Base-by-base conservation (phyloP, 2,113 vertebrate genomes). In the Shinisaurus crocodilurus region DNA sequence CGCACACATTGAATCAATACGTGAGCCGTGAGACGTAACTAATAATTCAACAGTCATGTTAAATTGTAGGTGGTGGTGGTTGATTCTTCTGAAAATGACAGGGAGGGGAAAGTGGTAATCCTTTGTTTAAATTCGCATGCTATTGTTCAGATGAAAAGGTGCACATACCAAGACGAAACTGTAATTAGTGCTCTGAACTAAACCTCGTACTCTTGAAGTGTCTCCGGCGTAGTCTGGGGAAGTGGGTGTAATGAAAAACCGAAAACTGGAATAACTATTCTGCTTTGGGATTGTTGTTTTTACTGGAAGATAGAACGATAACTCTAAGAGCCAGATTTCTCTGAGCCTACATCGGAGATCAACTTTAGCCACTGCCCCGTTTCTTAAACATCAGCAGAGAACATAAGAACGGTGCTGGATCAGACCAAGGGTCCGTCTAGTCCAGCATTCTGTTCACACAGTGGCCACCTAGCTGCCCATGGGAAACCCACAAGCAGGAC, bases 21-120 rank as follows among this genome's bases (percentile, higher is more conserved):
- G 27, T 50, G 43, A 85, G 34, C 10, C 34, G 48, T 67, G 83
- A 70, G 77, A 1, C n/a, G 6, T 67, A 77, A 67, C 74, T 90
- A 79, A 85, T 85, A 85, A 85, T 90, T 85, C 72, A 77, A 25
- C 74, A 90, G 23, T 89, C 92, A 86, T 77, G 63, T 79, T 92
- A 90, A 83, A 89, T 94, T 95, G 93, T 93, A 95, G 93, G 94
- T 95, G 27, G 87, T 2, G 37, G 94, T 95, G 27, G 87, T 2
- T 29, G 90, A 82, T 43, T 45, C 88, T 84, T 95, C 85, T 45
- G 48, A 84, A n/a, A 95, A 95, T 90, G 82, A 85, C 82, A 90
- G 70, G 89, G 90, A 93, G 88, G 90, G 89, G 80, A 92, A 89
- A 90, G 84, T 75, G 88, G 91, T 90, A 90, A 0, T 0, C 0